These are phyloP conservation scores for Falco rusticolus DNA, from an alignment of 2,797 vertebrate genomes.

Conservation along the genomic window DNA sequence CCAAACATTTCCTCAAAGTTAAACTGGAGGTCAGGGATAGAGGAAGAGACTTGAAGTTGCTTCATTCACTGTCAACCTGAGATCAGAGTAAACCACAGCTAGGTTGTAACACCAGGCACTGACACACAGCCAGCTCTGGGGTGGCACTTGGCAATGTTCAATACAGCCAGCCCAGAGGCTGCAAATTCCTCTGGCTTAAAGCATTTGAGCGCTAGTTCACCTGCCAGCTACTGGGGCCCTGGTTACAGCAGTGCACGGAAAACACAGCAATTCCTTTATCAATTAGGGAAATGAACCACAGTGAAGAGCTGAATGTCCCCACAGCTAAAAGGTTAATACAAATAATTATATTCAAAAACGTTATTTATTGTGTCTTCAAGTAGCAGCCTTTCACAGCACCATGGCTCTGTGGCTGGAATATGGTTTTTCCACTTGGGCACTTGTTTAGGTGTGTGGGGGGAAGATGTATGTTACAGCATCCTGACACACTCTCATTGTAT, in stretches of 20 bases:
- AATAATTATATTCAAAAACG: neutral
- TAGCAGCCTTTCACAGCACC: constrained; percentile 6
- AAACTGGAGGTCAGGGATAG: neutral
- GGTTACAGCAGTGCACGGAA: neutral
- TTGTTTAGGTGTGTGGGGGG: constrained; percentile 44
- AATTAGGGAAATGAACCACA: neutral
- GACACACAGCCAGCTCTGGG: neutral
- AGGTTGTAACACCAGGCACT: neutral
- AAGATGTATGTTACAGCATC: constrained; percentile 28
- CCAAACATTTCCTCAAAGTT: constrained; percentile 19
- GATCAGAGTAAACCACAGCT: neutral
- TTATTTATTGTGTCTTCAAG: constrained; percentile 58
- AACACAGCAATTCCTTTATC: neutral
- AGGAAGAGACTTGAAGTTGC: neutral
- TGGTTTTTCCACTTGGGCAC: constrained; percentile 35
- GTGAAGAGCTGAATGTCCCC: neutral
- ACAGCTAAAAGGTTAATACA: neutral
- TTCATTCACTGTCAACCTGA: neutral
- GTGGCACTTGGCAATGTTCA: neutral
- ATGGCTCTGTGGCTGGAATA: constrained; percentile 15
- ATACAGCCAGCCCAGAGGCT: neutral
- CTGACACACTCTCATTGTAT: constrained; percentile 44
- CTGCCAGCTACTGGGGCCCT: neutral
- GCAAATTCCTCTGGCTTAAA: neutral
- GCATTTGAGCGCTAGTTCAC: neutral